Conservation (phyloP, 2,797 vertebrate species). For the Synanceia verrucosa region DNA sequence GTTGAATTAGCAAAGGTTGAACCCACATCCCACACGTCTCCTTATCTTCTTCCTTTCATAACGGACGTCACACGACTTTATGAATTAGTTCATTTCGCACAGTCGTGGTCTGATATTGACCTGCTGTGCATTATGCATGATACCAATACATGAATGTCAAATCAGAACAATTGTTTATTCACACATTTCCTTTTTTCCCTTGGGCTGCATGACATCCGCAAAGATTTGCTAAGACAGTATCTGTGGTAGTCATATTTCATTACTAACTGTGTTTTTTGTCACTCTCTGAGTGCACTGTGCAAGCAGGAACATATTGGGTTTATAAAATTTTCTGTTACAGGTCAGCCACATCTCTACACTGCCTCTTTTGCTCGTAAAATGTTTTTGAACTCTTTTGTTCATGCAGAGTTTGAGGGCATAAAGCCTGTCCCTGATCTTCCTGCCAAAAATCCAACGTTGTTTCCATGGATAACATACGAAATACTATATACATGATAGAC, state of each 20-base stretch:
- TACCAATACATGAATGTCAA: neutral
- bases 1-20: conserved; percentile 38
- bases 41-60: neutral
- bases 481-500: neutral
- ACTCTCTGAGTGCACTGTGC: neutral
- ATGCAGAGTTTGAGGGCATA: neutral
- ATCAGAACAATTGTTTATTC: neutral
- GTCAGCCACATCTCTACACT: neutral
- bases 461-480: neutral
- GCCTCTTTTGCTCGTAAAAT: neutral
- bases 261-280: neutral
- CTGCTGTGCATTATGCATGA: neutral
- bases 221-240: neutral
- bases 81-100: conserved; percentile 4
- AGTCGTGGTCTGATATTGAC: neutral
- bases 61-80: neutral
- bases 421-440: neutral
- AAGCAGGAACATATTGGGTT: neutral
- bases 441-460: neutral
- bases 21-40: conserved; percentile 5
- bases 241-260: neutral
- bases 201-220: neutral
- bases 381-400: neutral
- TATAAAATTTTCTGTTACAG: neutral
- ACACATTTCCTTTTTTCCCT: neutral